Base-by-base conservation (phyloP, 2,888 invertebrate genomes). In the Caenorhabditis sinica region DNA sequence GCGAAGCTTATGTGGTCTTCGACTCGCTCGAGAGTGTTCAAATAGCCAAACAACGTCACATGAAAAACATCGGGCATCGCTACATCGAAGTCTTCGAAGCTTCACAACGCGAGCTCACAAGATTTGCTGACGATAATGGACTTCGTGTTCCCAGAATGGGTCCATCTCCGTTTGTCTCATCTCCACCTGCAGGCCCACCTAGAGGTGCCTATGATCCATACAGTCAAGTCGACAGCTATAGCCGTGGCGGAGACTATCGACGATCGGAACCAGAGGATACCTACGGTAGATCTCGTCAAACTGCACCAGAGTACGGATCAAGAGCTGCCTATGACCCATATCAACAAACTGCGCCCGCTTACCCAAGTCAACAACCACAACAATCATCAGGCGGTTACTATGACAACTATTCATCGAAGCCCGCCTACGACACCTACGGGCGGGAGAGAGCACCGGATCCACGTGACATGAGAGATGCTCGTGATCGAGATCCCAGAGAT, bases 61-160 rank as follows among this genome's bases (percentile, higher is more conserved):
- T 86, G 86, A 86, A 88, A 65, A 86, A 85, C 65, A 86, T 88
- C 25, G 82, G 85, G 11, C 86, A 87, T 68, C 81, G 88, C 43
- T 88, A 88, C 74, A 88, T 88, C 61, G 88, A 88, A 72, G 85
- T 88, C 11, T 88, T 88, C 69, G 83, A 86, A 51, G 80, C 88
- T 5, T 63, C 83, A 6, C 72, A 73, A 20, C 73, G 80, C 1
- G 88, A 88, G 45, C 75, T 87, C 66, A 20, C 53, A 15, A 65
- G 79, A 40, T 86, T 85, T 63, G 83, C 82, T 20, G 81, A 85
- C 15, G 85, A 86, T 2, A 86, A 83, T 36, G 66, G 72, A 2
- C 69, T 86, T 15, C 65, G 81, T 23, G 66, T 83, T 15, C 87
- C 86, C 15, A 30, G 81, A 61, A 58, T 81, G 28, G 81, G 81